Evolutionary conservation across 2,797 vertebrate genomes (phyloP).

Genomic region (Cheracebus regulus): DNA sequence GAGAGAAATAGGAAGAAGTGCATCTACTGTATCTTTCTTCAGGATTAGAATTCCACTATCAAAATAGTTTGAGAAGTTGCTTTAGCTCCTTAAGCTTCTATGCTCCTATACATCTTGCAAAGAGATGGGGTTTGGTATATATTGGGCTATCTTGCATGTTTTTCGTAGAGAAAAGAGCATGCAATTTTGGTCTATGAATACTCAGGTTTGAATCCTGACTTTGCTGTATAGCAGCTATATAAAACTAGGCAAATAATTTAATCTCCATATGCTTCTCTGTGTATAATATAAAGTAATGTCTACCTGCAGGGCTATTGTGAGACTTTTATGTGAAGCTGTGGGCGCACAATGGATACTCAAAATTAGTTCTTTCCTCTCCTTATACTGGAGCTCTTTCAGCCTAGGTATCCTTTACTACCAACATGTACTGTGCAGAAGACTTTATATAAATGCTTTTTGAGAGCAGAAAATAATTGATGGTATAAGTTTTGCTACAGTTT

Average conservation of each 20-base stretch:
- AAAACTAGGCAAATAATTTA: background rate
- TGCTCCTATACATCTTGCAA: background rate
- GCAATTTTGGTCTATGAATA: background rate
- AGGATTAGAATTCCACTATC: background rate
- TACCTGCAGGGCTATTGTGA: background rate
- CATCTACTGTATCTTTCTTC: background rate
- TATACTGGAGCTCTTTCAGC: background rate
- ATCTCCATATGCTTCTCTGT: background rate
- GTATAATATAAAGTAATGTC: background rate
- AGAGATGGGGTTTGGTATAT: background rate
- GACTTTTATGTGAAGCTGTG: background rate
- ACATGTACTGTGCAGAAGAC: background rate
- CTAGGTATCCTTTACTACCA: background rate
- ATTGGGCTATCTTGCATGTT: background rate
- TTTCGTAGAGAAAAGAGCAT: background rate
- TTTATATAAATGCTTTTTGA: background rate
- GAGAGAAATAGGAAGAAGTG: background rate
- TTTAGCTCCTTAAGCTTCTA: background rate
- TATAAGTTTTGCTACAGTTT: background rate
- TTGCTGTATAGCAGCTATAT: background rate
- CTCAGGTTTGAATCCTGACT: background rate
- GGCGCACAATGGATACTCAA: background rate
- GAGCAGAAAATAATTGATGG: background rate
- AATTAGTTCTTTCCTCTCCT: background rate
- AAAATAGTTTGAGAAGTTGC: background rate